Conservation (phyloP, 2,888 invertebrate genomes). For the Ceratothoa steindachneri region DNA sequence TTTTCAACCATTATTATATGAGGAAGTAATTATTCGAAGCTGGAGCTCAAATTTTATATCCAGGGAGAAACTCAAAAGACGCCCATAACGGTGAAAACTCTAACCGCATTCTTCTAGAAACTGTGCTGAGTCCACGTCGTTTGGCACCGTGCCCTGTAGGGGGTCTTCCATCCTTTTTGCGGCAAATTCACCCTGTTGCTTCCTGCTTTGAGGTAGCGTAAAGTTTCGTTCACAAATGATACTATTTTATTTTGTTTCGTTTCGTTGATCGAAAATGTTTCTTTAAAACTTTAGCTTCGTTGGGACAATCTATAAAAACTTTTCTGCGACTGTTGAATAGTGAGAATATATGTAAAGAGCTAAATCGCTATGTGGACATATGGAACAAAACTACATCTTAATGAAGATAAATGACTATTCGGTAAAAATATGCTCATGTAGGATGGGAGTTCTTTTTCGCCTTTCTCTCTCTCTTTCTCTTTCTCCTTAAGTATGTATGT, state of each 20-base stretch:
- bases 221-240: slow-evolving; percentile 3
- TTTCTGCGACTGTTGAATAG: slow-evolving; percentile 12
- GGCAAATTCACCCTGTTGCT: slow-evolving; percentile 2
- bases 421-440: neutral
- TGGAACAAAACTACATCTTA: slow-evolving; percentile 10
- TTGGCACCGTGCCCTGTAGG: slow-evolving; percentile 6
- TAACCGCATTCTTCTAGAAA: neutral
- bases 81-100: no score
- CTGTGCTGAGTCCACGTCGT: neutral
- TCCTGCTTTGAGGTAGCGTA: neutral
- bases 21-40: no score
- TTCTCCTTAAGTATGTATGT: neutral
- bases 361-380: slow-evolving; percentile 11
- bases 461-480: neutral
- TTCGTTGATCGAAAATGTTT: slow-evolving; percentile 3
- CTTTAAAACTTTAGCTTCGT: neutral
- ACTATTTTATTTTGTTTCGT: slow-evolving; percentile 9
- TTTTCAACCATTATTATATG: no score
- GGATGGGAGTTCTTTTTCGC: neutral
- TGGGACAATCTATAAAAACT: slow-evolving; percentile 13
- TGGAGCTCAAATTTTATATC: no score
- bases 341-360: slow-evolving; percentile 10
- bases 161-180: neutral
- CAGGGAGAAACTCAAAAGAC: no score
- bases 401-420: slow-evolving; percentile 6